A percentile compares a stretch with the other conserved stretches of the same genome.
These are phyloP conservation scores for Mesembrinibis cayennensis DNA, from an alignment of 2,113 vertebrate genomes.

Conservation along the genomic window DNA sequence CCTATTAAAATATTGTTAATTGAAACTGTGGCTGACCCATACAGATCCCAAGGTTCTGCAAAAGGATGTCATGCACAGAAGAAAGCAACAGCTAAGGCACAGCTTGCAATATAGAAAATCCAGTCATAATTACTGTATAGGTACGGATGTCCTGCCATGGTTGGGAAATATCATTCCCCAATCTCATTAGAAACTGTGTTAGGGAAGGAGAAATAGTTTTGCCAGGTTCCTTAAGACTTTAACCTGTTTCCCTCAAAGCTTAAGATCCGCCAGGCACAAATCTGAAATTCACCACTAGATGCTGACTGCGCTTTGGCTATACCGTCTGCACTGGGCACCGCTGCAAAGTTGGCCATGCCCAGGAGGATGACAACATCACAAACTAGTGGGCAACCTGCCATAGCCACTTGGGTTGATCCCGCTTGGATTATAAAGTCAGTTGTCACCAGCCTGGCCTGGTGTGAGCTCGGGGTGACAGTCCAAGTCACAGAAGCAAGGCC, in stretches of 20 bases:
- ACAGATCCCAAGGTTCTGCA: not conserved
- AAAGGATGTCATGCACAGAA: not conserved
- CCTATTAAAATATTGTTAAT: not conserved
- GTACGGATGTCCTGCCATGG: not conserved
- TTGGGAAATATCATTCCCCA: not conserved
- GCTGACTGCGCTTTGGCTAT: not conserved
- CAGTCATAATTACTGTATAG: not conserved
- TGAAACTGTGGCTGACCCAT: not conserved
- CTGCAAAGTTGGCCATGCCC: not conserved
- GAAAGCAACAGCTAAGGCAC: not conserved
- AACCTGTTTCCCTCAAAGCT: not conserved
- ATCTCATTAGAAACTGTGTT: not conserved
- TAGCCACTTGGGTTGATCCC: not conserved
- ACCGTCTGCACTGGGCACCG: not conserved
- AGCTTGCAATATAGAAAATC: not conserved
- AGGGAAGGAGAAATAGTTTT: not conserved
- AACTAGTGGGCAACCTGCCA: not conserved
- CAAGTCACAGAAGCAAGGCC: not conserved
- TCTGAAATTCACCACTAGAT: not conserved
- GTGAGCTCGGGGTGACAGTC: not conserved
- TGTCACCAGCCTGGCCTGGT: not conserved
- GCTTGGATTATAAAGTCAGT: not conserved
- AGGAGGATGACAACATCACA: not conserved
- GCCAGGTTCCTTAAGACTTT: not conserved
- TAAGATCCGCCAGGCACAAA: not conserved